Evolutionary conservation across 2,888 invertebrate species (phyloP), one percentile per base, ranked within the genome.

Genomic region (Ceramica pisi): DNA sequence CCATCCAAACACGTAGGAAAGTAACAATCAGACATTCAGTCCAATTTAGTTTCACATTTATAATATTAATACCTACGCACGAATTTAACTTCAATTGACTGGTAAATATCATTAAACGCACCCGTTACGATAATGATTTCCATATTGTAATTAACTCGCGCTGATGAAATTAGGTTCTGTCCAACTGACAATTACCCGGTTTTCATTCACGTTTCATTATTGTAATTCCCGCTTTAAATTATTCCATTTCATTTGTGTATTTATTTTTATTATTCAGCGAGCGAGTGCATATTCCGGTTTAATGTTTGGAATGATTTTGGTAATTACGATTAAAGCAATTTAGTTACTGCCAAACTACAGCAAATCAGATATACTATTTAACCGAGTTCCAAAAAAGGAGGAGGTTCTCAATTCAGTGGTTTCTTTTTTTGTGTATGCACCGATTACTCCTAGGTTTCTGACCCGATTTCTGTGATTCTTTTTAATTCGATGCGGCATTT

Each of bases 111-210:
- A 51, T 75, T 78, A 41, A 77, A 64, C 10, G 10, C 1, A 26
- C 4, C 31, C 6, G 21, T 46, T 23, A 23, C 19, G 12, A 23
- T 56, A 69, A 69, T 66, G 21, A 63, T 72, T 81, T 77, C 41
- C 77, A 68, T 77, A 59, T 16, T 50, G 21, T 65, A 67, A 80
- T 80, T 67, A 65, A 51, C 48, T 51, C 7, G 26, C 23, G 8
- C 35, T 48, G 26, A 68, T 77, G 21, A 55, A 73, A 81, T 77
- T 68, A 56, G 55, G 72, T 53, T 46, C 35, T 16, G 21, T 44
- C 19, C 51, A 23, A 41, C 23, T 48, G 77, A 68, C n/a, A 60
- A 59, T 51, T 21, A 59, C 14, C 48, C 41, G 16, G n/a, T 76
- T 55, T 59, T 59, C 61, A 55, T 55, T 44, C 21, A 10, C 14